Evolutionary conservation across 2,888 invertebrate genomes (phyloP), one percentile per base, ranked within the genome.

Genomic region (Hylaea fasciaria): DNA sequence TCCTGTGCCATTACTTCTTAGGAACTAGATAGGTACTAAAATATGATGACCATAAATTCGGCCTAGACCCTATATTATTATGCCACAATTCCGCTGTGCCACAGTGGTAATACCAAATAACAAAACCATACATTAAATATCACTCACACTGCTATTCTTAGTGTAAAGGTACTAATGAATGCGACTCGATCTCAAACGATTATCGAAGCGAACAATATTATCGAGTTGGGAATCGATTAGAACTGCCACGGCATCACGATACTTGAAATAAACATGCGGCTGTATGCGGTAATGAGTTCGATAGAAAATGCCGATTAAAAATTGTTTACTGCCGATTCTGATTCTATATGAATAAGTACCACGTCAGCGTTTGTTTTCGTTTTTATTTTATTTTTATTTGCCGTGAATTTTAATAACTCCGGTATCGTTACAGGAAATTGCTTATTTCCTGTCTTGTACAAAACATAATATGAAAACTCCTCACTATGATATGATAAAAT

Each of bases 191-290:
- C 43, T 35, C 65, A 41, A 62, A 41, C 39, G 71, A 74, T 72
- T 73, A 74, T 66, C 49, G 64, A 60, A 54, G 64, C 22, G 51
- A 14, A 48, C 46, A 48, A 45, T 46, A 50, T 51, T 47, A 53
- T 58, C 47, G 58, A 69, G 64, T 69, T 76, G 55, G 63, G 73
- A 79, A 81, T 80, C 80, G 76, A 77, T 76, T 77, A 78, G 80
- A 78, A 76, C 72, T 64, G 76, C 14, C 28, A 48, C 41, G 35
- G 40, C 32, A 40, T 39, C 13, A 12, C 9, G 35, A 29, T 46
- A 8, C 29, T 46, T 39, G 16, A 41, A n/a, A 51, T 22, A 5
- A 5, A 5, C 5, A 22, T 22, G 22, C 22, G 22, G 22, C 22
- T 22, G 22, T 16, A 45, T 16, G 28, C 45, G 13, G 29, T n/a